Evolutionary conservation across 2,113 vertebrate species (phyloP).

Genomic region (Garra rufa): DNA sequence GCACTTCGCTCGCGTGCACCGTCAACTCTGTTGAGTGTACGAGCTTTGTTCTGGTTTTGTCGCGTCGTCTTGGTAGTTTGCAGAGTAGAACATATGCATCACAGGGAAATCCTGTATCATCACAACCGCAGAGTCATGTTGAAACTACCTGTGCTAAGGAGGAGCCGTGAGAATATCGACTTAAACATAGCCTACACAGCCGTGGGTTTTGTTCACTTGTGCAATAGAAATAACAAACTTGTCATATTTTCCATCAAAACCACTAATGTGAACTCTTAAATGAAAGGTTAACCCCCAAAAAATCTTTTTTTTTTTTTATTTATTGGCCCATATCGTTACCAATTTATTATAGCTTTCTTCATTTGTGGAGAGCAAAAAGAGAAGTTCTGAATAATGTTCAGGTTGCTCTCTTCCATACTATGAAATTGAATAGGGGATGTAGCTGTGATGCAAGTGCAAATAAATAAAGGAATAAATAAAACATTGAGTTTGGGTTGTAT

Average conservation of each 20-base stretch:
- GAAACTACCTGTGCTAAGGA: background rate
- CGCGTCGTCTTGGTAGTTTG: background rate
- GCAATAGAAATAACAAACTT: background rate
- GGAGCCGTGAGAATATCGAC: background rate
- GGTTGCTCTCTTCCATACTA: background rate
- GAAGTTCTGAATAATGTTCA: background rate
- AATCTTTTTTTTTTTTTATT: background rate
- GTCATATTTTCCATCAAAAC: background rate
- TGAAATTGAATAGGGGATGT: background rate
- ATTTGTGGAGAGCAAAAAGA: background rate
- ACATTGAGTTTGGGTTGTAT: no score
- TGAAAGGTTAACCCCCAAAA: background rate
- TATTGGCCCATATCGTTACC: background rate
- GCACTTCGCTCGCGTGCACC: background rate
- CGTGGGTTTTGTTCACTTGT: background rate
- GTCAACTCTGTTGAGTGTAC: background rate
- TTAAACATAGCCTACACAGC: background rate
- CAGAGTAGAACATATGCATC: background rate
- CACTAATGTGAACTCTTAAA: background rate
- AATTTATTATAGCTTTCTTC: background rate
- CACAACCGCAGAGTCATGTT: background rate
- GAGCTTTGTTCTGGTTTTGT: background rate
- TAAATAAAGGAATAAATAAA: no score
- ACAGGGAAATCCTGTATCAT: slow-evolving; percentile 45
- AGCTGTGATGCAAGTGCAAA: no score